Base-by-base conservation (phyloP, 2,113 vertebrate genomes). In the Cyanoliseus patagonus region DNA sequence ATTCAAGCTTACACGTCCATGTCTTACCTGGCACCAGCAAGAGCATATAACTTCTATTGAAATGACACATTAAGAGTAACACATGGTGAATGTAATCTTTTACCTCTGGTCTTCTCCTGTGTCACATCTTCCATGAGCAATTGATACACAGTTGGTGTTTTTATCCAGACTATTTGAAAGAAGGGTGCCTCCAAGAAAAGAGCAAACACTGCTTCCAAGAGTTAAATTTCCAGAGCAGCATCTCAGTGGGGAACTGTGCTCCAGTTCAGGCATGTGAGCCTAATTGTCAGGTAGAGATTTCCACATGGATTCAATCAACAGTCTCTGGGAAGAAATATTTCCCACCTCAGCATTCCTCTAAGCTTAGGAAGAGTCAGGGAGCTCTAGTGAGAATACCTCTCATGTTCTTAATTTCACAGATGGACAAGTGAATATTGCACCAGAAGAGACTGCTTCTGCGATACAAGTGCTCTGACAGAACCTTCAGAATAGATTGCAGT, bases 321-420 rank as follows among this genome's bases (percentile, higher is more conserved):
- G 64, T 31, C 73, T 88, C 64, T 63, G 80, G 63, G 61, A 84
- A 87, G 78, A 39, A 79, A 46, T 55, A 33, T 49, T 78, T 74
- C 87, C 81, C 84, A 78, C 73, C 84, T 82, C 77, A 67, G 87
- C 81, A 39, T 59, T 33, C 62, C 23, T 53, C 41, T 25, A 14
- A 67, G 53, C 31, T 37, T 67, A 39, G 51, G 66, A 55, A 87
- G 47, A 44, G 66, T 14, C 75, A 37, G 57, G 75, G 51, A 87
- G 49, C 81, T 55, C 62, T 49, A 9, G 11, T 6, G 53, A 89
- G 84, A 94, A 95, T 81, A 73, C 28, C 52, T 61, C 66, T 68
- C 31, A 25, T 13, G 42, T 63, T 92, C 90, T 92, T 76, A 87
- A 4, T 94, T 94, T 95, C 92, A 77, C 86, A 96, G 93, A 63